Base-by-base conservation (phyloP, 2,888 invertebrate species). In the Stenurella melanura region DNA sequence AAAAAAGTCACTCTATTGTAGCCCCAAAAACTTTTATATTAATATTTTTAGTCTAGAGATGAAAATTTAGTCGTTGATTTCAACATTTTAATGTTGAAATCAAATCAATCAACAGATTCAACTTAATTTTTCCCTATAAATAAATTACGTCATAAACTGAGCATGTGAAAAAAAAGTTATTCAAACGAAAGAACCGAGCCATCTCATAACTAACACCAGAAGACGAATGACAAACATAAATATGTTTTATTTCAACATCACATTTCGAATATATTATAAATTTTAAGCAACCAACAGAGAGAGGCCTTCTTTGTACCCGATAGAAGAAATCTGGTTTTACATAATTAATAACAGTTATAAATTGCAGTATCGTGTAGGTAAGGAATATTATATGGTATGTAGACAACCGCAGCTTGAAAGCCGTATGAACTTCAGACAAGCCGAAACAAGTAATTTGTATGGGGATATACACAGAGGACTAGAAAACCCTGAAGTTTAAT, bases 331-430 rank as follows among this genome's bases (percentile, higher is more conserved):
- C 75, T 75, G 30, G 75, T 66, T 71, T 75, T 66, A 67, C 71
- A 61, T 71, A 75, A 66, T 67, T 75, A 71, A 75, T 75, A 75
- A 75, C 75, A 56, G 71, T 75, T 75, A 75, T 75, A 75, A 75
- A 75, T 75, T 75, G 71, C 75, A 75, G 75, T 66, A 75, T 50
- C 69, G 57, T 71, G 71, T 60, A 71, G 75, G 71, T 60, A 75
- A 66, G 71, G 57, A 18, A 70, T 75, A 75, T 75, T 56, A 75
- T 61, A 58, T 56, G 70, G 64, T 21, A 63, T 64, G 69, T 69
- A 68, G 74, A 74, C 74, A 68, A 18, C 30, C 67, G 19, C 61
- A 69, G 30, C 61, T 63, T 30, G 74, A 19, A 69, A 54, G 69
- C 57, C 69, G 56, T 54, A 72, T 50, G 61, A 63, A 72, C 61